Evolutionary conservation across 1,140 invertebrate genomes (phyloP), one percentile per base, ranked within the genome.

Genomic region (Ruditapes philippinarum): DNA sequence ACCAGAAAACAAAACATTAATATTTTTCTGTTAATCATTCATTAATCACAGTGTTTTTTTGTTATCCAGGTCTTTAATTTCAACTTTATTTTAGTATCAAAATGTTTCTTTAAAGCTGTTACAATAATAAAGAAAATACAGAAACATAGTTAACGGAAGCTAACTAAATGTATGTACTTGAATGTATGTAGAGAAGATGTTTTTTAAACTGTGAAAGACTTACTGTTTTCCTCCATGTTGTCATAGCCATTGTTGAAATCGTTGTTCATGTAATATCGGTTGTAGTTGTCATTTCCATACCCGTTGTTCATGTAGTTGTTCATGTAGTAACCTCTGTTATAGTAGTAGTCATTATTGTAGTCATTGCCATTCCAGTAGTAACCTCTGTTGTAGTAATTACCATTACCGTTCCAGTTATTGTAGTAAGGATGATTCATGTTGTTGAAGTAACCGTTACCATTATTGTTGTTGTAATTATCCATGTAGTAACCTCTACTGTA

Each of bases 301-400:
- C 22, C 19, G 25, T 62, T 62, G 25, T 62, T 54, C 11, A 14
- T 14, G 51, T 54, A 19, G 25, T 28, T 62, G 57, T 62, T 28
- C 57, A 62, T 62, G 57, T 62, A 62, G n/a, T 62, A 62, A 25
- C 57, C 57, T 62, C 57, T 62, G 57, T 62, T 62, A 14, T 62
- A n/a, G 57, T 62, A 62, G 3, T n/a, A 62, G 28, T 62, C 25
- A 9, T 25, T 25, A 28, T 62, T 28, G 22, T 28, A 4, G 25
- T 62, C 25, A 62, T 62, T 62, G 25, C 57, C 57, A 28, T 62
- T 62, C 57, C 57, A 62, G 25, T 62, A 62, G 28, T 28, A 1
- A 25, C 57, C 25, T 1, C 25, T 9, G 57, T 28, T 28, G 25
- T 62, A 62, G n/a, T 62, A 62, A n/a, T n/a, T 25, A 9, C 57